Conservation (phyloP, 2,888 invertebrate genomes). For the Trichogramma evanescens region DNA sequence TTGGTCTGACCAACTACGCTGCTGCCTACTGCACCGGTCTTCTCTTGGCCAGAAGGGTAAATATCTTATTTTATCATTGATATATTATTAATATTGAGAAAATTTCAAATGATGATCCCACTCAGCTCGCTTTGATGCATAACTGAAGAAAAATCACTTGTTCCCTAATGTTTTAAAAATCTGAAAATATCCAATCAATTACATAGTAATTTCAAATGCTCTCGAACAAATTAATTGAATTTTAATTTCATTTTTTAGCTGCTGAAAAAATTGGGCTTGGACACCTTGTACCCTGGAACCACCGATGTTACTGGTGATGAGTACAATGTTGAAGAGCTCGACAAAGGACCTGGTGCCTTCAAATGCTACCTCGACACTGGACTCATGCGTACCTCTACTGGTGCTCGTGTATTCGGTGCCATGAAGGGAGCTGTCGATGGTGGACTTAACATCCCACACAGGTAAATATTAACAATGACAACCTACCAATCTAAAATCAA, state of each 20-base stretch:
- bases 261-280: slow-evolving; percentile 85
- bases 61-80: slow-evolving; percentile 26
- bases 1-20: slow-evolving; percentile 98
- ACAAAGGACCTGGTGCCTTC: slow-evolving; percentile 93
- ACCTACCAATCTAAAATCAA: background rate
- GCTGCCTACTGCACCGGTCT: slow-evolving; percentile 98
- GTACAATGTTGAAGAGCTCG: slow-evolving; percentile 88
- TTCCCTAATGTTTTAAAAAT: slow-evolving; percentile 36
- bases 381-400: slow-evolving; percentile 93
- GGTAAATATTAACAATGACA: slow-evolving; percentile 42
- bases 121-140: slow-evolving; percentile 45
- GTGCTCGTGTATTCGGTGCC: slow-evolving; percentile 95
- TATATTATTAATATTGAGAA: slow-evolving; percentile 1
- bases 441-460: slow-evolving; percentile 96
- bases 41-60: slow-evolving; percentile 78
- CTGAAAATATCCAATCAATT: slow-evolving; percentile 21
- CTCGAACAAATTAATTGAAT: slow-evolving; percentile 3
- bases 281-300: slow-evolving; percentile 70
- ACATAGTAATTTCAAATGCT: too few species aligned
- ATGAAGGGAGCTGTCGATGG: slow-evolving; percentile 99
- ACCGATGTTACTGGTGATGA: slow-evolving; percentile 91
- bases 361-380: slow-evolving; percentile 96
- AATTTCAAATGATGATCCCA: slow-evolving; percentile 39
- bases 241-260: slow-evolving; percentile 52
- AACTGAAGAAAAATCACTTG: slow-evolving; percentile 41